Percentiles rank a stretch among this genome's conserved stretches.
Conservation (phyloP, 2,797 vertebrate genomes). For the Esox lucius region DNA sequence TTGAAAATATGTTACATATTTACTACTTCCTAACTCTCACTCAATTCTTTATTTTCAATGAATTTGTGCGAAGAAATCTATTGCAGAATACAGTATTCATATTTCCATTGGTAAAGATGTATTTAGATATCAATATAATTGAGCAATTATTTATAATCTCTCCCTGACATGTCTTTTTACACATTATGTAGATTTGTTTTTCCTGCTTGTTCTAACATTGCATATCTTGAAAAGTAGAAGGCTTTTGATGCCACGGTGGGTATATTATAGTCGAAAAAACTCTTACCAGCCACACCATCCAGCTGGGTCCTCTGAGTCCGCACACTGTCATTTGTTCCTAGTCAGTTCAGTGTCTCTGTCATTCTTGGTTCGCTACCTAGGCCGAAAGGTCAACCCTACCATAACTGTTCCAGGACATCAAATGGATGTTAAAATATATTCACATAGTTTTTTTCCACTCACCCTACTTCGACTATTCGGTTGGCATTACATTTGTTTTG, state of each 20-base stretch:
- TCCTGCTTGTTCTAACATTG: conserved; percentile 73
- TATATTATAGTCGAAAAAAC: conserved; percentile 26
- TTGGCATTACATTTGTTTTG: conserved; percentile 2
- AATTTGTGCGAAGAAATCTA: conserved; percentile 36
- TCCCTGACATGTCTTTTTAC: conserved; percentile 62
- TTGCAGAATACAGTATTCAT: conserved; percentile 52
- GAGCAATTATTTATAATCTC: conserved; percentile 55
- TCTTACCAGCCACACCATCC: neutral
- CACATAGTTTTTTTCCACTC: neutral
- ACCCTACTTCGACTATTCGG: conserved; percentile 1
- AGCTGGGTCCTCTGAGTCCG: conserved; percentile 6
- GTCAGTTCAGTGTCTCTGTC: neutral
- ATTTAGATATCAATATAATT: conserved; percentile 45
- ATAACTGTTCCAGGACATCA: neutral
- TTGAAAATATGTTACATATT: conserved; percentile 81
- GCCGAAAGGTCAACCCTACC: neutral
- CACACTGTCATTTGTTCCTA: neutral
- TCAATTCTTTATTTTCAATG: neutral
- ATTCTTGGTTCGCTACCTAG: neutral
- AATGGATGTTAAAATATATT: neutral
- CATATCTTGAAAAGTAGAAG: conserved; percentile 77
- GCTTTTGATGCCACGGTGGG: conserved; percentile 50
- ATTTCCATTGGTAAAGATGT: conserved; percentile 37
- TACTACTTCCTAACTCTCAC: conserved; percentile 41
- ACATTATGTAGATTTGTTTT: conserved; percentile 56